Base-by-base conservation (phyloP, 1,140 invertebrate species). In the Drosophila orosa region DNA sequence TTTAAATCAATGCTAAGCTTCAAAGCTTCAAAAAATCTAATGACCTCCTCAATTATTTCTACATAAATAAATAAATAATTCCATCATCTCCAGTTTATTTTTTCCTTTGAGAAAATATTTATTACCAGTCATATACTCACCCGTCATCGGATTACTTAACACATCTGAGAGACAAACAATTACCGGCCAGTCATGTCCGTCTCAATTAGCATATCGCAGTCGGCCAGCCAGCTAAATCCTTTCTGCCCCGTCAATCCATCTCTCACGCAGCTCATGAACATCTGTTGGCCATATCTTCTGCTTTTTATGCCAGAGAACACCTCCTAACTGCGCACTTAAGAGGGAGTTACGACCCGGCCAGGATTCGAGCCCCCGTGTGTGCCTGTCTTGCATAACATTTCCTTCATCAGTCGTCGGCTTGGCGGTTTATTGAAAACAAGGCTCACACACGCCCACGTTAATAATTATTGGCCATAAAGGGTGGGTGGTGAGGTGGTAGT, bases 311-410 rank as follows among this genome's bases (percentile, higher is more conserved):
- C 47, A 65, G 61, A 65, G 61, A 59, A 75, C 82, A 69, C 65
- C 57, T 54, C 48, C 40, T 74, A 85, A 75, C 74, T 57, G 72
- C 68, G 67, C 80, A 78, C 71, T 85, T 86, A 67, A 74, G 45
- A 56, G 31, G 66, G 66, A 62, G 71, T 74, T 55, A 62, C 78
- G 72, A 74, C 75, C 78, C 76, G 22, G 33, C 22, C 80, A 45
- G 42, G 62, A 54, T 17, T 35, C 31, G 13, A 15, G 50, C 19
- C 19, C 48, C 40, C 19, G 83, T 67, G 78, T 67, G 78, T 25
- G 44, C 84, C 78, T 83, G 83, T 62, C 80, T 89, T 87, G 83
- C 83, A 87, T 87, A 87, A 87, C 63, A 84, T 78, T 87, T 87
- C 83, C 83, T 87, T 84, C 72, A 87, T 89, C 83, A 80, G 48